These are phyloP conservation scores for Acronicta aceris DNA, from an alignment of 2,888 invertebrate species.

Conservation along the genomic window DNA sequence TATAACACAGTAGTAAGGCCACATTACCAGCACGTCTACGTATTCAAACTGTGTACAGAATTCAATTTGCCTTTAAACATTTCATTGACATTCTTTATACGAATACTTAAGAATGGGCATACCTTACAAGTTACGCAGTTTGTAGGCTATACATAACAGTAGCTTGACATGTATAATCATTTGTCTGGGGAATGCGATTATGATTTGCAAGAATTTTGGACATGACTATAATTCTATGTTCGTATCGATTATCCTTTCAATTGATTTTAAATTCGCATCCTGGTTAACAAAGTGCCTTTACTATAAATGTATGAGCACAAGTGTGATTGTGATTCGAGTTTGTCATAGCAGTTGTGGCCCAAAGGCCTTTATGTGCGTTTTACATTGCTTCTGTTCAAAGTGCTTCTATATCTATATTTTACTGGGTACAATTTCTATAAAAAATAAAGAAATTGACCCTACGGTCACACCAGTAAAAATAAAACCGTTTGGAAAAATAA, in stretches of 20 bases:
- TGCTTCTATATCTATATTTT: too few relatives aligned
- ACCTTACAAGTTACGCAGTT: constrained; percentile 30
- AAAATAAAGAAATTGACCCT: too few relatives aligned
- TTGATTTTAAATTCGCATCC: constrained; percentile 3
- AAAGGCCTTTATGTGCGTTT: too few relatives aligned
- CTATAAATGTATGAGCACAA: constrained; percentile 3
- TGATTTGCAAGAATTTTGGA: constrained; percentile 9
- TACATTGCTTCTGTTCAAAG: too few relatives aligned
- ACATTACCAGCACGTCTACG: constrained; percentile 57
- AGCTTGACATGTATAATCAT: constrained; percentile 1
- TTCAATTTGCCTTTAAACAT: constrained; percentile 69
- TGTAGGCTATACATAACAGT: constrained; percentile 22
- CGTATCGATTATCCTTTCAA: constrained; percentile 21
- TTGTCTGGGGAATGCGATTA: background rate
- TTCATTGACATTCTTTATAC: constrained; percentile 70
- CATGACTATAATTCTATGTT: constrained; percentile 23
- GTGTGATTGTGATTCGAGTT: constrained; percentile 13
- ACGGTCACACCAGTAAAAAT: background rate
- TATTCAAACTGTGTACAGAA: constrained; percentile 69
- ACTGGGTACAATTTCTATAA: too few relatives aligned
- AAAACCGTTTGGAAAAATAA: constrained; percentile 1
- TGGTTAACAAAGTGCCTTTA: constrained; percentile 7
- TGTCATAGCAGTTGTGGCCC: constrained; percentile 27
- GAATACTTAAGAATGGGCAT: constrained; percentile 55
- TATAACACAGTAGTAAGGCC: constrained; percentile 57